Evolutionary conservation across 2,888 invertebrate genomes (phyloP).

Genomic region (Corythucha ciliata): DNA sequence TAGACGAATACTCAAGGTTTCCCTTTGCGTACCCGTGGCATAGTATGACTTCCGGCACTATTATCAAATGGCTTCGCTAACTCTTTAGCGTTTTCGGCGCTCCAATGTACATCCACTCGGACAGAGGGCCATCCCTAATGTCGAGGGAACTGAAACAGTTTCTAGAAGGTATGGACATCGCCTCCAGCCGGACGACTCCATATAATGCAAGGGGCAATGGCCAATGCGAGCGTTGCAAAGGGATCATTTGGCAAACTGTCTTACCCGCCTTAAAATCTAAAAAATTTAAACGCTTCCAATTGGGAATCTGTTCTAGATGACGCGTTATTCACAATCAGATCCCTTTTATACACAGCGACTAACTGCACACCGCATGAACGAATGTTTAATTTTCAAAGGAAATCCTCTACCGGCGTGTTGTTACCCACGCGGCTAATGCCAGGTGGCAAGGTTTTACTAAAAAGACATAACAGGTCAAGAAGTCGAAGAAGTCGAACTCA

Average conservation of each 20-base stretch:
- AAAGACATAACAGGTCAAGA: neutral
- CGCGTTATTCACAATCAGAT: slow-evolving; percentile 4
- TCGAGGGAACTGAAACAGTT: no score
- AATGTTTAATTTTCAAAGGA: slow-evolving; percentile 7
- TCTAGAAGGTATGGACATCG: no score
- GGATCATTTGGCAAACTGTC: slow-evolving; percentile 10
- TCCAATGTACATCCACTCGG: no score
- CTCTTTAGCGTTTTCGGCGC: no score
- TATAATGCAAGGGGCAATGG: slow-evolving; percentile 8
- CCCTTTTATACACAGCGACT: slow-evolving; percentile 13
- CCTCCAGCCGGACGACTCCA: no score
- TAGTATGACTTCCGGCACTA: slow-evolving; percentile 18
- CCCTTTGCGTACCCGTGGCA: slow-evolving; percentile 21
- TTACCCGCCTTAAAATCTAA: neutral
- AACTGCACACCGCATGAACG: slow-evolving; percentile 12
- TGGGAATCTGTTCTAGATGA: slow-evolving; percentile 9
- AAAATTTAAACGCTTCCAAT: neutral
- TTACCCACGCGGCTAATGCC: slow-evolving; percentile 7
- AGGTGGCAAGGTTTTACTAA: neutral
- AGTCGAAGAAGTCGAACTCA: slow-evolving; percentile 7
- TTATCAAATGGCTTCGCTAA: slow-evolving; percentile 13
- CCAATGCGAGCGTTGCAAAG: neutral
- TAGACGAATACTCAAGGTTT: slow-evolving; percentile 28
- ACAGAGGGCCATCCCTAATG: no score
- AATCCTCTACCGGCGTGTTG: neutral